Base-by-base conservation (phyloP, 2,888 invertebrate genomes). In the Synanthedon tipuliformis region DNA sequence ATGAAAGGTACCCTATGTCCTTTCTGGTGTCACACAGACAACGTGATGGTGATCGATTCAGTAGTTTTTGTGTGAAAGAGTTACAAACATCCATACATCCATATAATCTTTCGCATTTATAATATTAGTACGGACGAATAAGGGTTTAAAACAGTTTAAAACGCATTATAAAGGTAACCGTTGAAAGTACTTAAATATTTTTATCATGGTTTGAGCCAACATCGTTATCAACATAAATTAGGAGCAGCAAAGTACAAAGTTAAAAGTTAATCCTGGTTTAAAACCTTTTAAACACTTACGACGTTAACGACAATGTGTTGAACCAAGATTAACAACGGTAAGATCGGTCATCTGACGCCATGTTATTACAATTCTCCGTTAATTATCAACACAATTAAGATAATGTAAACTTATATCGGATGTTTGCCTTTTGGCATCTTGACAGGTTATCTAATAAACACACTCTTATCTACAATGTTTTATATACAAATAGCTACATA, bases 381-480 rank as follows among this genome's bases (percentile, higher is more conserved):
- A 70, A 75, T 73, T 70, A 71, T 65, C 60, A 69, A 66, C 64
- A 64, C 62, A 64, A 70, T 76, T 73, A 71, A 68, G 75, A 75
- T 74, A 71, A 63, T 61, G 57, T 62, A 52, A 57, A 64, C 59
- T 68, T 70, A 73, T 73, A 68, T 64, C 54, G 56, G 57, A 61
- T 67, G 66, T 66, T 65, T 66, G 63, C 57, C 57, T 56, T 56
- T 55, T 51, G 57, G 53, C 55, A 53, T 56, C 40, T 23, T 52
- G 15, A 15, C 27, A 34, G 50, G n/a, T 13, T 12, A 27, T n/a
- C 13, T n/a, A 49, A 13, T 23, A 49, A 16, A 49, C 49, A 45
- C 15, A 45, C 12, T 11, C 18, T 50, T 50, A 50, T 50, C 50
- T 50, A 34, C 34, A 45, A 45, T 13, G n/a, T 15, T 45, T 45